These are phyloP conservation scores for Drosophila dives DNA, from an alignment of 2,888 invertebrate genomes.

Conservation along the genomic window DNA sequence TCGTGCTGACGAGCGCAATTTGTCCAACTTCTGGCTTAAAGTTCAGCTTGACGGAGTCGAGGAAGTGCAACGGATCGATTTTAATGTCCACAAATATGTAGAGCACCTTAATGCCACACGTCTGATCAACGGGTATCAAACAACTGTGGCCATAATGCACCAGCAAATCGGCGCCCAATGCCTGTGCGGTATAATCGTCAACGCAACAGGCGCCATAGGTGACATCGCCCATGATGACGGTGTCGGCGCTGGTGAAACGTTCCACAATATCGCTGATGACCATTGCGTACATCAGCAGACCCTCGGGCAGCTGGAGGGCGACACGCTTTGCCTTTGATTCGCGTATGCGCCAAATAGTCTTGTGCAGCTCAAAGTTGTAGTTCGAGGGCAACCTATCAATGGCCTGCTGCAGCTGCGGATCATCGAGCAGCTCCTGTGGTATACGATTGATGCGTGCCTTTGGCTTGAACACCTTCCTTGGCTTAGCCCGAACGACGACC, in stretches of 20 bases:
- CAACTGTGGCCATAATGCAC: constrained; percentile 99
- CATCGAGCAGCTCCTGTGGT: constrained; percentile 91
- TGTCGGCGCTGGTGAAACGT: constrained; percentile 94
- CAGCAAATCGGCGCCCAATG: constrained; percentile 94
- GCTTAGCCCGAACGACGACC: constrained; percentile 91
- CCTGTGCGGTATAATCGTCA: constrained; percentile 97
- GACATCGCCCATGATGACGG: constrained; percentile 99
- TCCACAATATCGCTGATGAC: constrained; percentile 97
- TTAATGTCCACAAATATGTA: constrained; percentile 99
- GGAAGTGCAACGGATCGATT: constrained; percentile 96
- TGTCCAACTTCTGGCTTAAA: constrained; percentile 87
- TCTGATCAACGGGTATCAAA: constrained; percentile 94
- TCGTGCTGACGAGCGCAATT: constrained; percentile 96
- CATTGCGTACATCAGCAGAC: constrained; percentile 95
- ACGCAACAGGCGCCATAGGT: constrained; percentile 99
- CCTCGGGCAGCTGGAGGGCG: constrained; percentile 99
- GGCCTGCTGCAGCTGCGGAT: constrained; percentile 90
- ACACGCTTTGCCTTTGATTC: constrained; percentile 94
- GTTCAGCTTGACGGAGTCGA: constrained; percentile 93
- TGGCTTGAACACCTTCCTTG: constrained; percentile 92
- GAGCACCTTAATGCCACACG: constrained; percentile 93
- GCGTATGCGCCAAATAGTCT: constrained; percentile 98
- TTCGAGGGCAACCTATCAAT: constrained; percentile 93
- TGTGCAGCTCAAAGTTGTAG: constrained; percentile 99
- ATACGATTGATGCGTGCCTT: constrained; percentile 91